These are phyloP conservation scores for Catharus ustulatus DNA, from an alignment of 2,797 vertebrate species.

Conservation along the genomic window DNA sequence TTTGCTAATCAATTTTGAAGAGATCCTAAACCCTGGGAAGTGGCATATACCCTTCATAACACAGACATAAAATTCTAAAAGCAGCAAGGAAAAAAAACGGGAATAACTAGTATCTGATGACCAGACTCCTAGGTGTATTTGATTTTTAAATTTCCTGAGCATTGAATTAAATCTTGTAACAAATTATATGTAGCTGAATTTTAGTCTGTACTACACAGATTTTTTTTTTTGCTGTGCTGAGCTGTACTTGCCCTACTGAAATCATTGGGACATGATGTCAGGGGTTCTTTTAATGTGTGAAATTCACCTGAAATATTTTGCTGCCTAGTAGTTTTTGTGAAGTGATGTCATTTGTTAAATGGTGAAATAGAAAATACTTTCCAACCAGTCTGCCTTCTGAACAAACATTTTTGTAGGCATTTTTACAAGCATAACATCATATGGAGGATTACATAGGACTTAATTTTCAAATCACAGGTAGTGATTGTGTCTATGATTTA, in stretches of 20 bases:
- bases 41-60: not conserved
- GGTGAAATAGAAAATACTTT: not conserved
- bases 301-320: slow-evolving; percentile 5
- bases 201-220: not conserved
- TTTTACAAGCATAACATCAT: slow-evolving; percentile 12
- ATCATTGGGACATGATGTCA: fast-evolving
- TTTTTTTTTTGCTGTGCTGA: not conserved
- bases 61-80: not conserved
- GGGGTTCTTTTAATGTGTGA: not conserved
- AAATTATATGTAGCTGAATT: not conserved
- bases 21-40: not conserved
- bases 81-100: not conserved
- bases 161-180: not conserved
- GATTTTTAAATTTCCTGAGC: not conserved
- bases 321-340: not conserved
- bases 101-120: not conserved
- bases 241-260: not conserved
- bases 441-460: not conserved
- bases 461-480: not conserved
- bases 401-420: slow-evolving; percentile 6
- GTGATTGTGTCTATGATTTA: not conserved
- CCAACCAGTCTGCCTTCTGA: slow-evolving; percentile 28
- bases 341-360: not conserved
- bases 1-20: not conserved
- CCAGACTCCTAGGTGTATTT: not conserved